phyloP scores from a whole-genome alignment of 2,888 invertebrate species.

The Temnothorax unifasciatus region DNA sequence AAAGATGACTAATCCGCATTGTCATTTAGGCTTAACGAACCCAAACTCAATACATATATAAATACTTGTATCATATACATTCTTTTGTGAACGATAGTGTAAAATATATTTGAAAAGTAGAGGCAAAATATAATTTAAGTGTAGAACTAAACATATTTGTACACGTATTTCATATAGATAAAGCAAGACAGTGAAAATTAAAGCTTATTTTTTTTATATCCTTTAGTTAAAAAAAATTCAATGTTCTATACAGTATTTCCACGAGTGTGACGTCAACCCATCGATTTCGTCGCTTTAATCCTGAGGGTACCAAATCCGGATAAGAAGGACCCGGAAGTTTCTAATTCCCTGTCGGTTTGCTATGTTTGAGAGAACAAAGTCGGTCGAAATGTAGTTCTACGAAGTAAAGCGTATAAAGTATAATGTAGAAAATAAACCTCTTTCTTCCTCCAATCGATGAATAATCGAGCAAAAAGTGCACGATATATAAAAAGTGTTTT shows the following conservation, averaged over 20 bases:
- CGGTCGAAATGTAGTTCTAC: not conserved
- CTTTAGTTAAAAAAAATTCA: not conserved
- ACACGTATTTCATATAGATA: not conserved
- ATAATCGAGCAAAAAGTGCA: no score
- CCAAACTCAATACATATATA: not conserved
- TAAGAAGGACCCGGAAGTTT: constrained; percentile 24
- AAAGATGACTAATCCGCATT: not conserved
- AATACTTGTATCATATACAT: not conserved
- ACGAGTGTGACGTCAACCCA: constrained; percentile 10
- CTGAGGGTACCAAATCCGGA: constrained; percentile 15
- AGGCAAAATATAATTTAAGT: not conserved
- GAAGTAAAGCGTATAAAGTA: constrained; percentile 6
- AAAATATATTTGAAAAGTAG: not conserved
- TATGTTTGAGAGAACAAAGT: constrained; percentile 33
- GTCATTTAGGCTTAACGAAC: not conserved
- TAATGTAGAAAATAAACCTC: not conserved
- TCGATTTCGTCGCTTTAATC: constrained; percentile 42
- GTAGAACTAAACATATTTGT: not conserved
- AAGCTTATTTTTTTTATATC: not conserved
- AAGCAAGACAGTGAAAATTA: not conserved
- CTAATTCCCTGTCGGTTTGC: constrained; percentile 31
- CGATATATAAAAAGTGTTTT: not conserved
- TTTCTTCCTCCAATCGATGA: not conserved
- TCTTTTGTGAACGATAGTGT: not conserved
- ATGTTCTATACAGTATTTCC: constrained; percentile 27